Percentiles rank a stretch among this genome's conserved stretches.
Evolutionary conservation across 2,888 invertebrate genomes (phyloP).

Genomic region (Tipula vernalis): DNA sequence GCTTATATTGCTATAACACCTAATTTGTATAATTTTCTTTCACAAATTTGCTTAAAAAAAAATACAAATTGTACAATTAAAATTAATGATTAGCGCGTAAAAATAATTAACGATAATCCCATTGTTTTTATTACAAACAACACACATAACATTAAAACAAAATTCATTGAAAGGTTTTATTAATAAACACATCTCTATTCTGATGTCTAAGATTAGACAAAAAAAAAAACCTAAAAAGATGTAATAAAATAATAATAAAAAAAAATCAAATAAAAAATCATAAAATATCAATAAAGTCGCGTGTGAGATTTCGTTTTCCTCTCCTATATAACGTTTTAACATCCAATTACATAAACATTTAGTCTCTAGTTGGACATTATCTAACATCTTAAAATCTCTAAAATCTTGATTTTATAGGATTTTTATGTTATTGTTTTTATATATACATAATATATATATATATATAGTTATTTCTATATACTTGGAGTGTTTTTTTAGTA

Average conservation of each 20-base stretch:
- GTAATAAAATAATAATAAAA: conserved; percentile 4
- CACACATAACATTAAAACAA: neutral
- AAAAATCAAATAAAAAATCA: neutral
- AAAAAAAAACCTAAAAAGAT: neutral
- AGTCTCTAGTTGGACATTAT: conserved; percentile 4
- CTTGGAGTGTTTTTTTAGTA: neutral
- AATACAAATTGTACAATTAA: neutral
- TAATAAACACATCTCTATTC: neutral
- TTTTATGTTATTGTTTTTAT: neutral
- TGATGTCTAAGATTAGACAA: neutral
- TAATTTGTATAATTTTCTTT: neutral
- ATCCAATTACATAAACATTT: conserved; percentile 4
- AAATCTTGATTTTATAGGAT: neutral
- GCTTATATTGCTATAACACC: no score
- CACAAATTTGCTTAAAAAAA: neutral
- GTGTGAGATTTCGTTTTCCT: neutral
- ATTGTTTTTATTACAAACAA: neutral
- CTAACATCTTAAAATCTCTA: neutral
- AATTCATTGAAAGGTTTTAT: neutral
- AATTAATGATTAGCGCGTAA: neutral
- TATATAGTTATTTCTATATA: no score
- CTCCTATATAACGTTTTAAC: neutral
- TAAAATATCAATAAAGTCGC: conserved; percentile 4
- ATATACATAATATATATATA: neutral
- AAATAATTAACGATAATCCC: neutral